Evolutionary conservation across 1,140 invertebrate species (phyloP).

Genomic region (Drosophila nasuta): DNA sequence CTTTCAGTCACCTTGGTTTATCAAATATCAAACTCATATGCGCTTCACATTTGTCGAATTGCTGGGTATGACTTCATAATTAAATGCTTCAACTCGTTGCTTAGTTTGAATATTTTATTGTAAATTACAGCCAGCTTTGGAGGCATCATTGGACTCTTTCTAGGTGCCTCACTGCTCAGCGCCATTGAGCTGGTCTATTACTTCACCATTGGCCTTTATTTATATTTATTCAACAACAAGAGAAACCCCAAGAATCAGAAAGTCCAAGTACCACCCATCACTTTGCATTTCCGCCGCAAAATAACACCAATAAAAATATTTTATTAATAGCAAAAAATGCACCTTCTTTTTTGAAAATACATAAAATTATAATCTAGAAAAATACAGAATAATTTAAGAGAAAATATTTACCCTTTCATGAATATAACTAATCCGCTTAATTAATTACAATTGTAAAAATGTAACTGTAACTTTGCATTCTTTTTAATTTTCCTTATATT

Average conservation of each 20-base stretch:
- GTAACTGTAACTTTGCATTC: no score
- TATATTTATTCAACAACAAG: slow-evolving; percentile 40
- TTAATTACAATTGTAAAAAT: no score
- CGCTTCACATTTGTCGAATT: slow-evolving; percentile 80
- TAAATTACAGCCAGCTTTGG: slow-evolving; percentile 75
- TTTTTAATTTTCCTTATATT: no score
- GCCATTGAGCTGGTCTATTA: slow-evolving; percentile 83
- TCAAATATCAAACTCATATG: slow-evolving; percentile 69
- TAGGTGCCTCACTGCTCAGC: slow-evolving; percentile 84
- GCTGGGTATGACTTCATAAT: slow-evolving; percentile 53
- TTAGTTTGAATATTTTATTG: neutral
- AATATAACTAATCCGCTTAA: no score
- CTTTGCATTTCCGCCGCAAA: slow-evolving; percentile 50
- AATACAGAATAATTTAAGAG: no score
- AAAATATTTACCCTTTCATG: no score
- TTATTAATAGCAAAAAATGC: slow-evolving; percentile 12
- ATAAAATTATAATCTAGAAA: no score
- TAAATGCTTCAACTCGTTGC: neutral
- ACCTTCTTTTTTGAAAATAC: neutral
- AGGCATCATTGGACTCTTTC: slow-evolving; percentile 83
- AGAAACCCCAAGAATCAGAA: neutral
- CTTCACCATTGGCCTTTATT: slow-evolving; percentile 76
- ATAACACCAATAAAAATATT: slow-evolving; percentile 59
- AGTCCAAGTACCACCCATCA: slow-evolving; percentile 10
- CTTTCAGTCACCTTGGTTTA: slow-evolving; percentile 63